These are phyloP conservation scores for Cepaea nemoralis DNA, from an alignment of 1,140 invertebrate genomes.

Conservation along the genomic window DNA sequence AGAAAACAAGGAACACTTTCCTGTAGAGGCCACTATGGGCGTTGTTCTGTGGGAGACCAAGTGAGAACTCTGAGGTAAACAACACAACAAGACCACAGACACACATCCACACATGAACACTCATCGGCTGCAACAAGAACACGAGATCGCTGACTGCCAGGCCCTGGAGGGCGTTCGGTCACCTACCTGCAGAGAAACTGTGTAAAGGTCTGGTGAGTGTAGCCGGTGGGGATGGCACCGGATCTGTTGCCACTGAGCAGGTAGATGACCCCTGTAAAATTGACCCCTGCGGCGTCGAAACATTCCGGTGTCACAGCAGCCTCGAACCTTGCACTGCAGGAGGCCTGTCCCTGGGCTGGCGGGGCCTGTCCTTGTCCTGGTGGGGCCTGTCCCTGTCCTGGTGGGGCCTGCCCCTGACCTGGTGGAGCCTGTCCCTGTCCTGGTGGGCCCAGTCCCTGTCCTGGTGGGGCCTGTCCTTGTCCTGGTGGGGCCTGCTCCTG, in stretches of 20 bases:
- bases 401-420: too few relatives aligned
- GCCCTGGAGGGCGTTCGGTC: too few relatives aligned
- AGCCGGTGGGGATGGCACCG: constrained; percentile 28
- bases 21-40: too few relatives aligned
- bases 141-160: background rate
- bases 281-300: constrained; percentile 39
- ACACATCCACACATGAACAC: background rate
- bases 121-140: background rate
- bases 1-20: too few relatives aligned
- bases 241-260: constrained; percentile 39
- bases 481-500: too few relatives aligned
- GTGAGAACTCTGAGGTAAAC: too few relatives aligned
- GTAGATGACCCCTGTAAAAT: constrained; percentile 40
- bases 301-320: constrained; percentile 25
- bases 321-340: constrained; percentile 40
- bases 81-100: too few relatives aligned
- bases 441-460: too few relatives aligned
- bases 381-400: too few relatives aligned
- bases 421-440: too few relatives aligned
- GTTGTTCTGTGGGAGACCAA: too few relatives aligned
- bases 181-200: constrained; percentile 35
- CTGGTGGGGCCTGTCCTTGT: too few relatives aligned
- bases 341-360: background rate
- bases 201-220: constrained; percentile 18
- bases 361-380: background rate